Percentiles rank a stretch among this genome's conserved stretches.
Conservation (phyloP, 2,797 vertebrate species). For the Podarcis lilfordi region DNA sequence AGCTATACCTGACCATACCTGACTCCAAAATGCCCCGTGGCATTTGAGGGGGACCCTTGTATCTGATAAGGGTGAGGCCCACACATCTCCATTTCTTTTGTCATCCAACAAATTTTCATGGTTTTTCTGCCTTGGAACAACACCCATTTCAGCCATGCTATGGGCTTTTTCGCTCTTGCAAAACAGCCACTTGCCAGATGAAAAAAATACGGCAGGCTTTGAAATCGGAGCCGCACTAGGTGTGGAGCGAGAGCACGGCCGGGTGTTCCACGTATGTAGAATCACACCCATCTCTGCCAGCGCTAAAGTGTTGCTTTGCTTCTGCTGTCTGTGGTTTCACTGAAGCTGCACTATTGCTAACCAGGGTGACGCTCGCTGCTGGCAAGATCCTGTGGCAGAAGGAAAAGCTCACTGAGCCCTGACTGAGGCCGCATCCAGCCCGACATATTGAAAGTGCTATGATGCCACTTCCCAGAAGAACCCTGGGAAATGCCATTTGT, state of each 20-base stretch:
- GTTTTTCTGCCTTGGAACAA: background rate
- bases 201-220: background rate
- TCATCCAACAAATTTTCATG: background rate
- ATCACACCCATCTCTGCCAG: background rate
- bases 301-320: background rate
- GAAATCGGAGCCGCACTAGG: background rate
- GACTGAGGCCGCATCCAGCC: background rate
- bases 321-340: background rate
- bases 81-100: background rate
- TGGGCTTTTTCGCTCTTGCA: background rate
- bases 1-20: too few relatives aligned
- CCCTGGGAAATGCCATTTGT: too few relatives aligned
- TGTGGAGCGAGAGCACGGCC: background rate
- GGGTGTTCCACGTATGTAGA: background rate
- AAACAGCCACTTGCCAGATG: background rate
- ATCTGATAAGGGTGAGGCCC: too few relatives aligned
- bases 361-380: background rate
- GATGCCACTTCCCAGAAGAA: too few relatives aligned
- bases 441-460: too few relatives aligned
- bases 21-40: too few relatives aligned
- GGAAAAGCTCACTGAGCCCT: background rate
- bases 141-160: background rate
- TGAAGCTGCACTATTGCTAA: background rate
- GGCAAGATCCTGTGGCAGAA: background rate
- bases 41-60: too few relatives aligned